These are phyloP conservation scores for Polydrusus tereticollis DNA, from an alignment of 2,888 invertebrate species.

Conservation along the genomic window DNA sequence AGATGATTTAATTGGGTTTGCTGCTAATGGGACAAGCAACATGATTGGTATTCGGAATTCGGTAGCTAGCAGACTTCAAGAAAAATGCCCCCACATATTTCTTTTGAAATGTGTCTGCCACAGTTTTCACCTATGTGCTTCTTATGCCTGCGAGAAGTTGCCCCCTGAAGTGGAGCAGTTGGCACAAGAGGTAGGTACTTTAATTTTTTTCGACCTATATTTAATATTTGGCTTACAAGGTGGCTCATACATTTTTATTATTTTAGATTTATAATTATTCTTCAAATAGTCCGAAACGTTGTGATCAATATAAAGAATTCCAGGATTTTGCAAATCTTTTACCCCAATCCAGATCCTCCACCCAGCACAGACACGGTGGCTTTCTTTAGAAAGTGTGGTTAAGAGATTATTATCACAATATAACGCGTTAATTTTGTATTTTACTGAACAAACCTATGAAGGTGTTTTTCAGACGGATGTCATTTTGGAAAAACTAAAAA, in stretches of 20 bases:
- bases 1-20: not conserved
- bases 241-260: not conserved
- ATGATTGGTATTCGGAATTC: not conserved
- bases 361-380: constrained; percentile 7
- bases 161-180: not conserved
- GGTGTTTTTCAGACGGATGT: constrained; percentile 10
- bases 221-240: no score
- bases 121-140: no score
- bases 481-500: constrained; percentile 22
- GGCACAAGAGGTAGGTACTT: not conserved
- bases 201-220: not conserved
- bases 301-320: not conserved
- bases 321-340: not conserved
- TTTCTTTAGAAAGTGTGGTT: constrained; percentile 28
- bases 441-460: constrained; percentile 28
- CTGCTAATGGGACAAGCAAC: not conserved
- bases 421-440: constrained; percentile 30
- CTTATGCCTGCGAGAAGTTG: no score
- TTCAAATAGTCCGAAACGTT: not conserved
- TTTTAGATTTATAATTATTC: constrained; percentile 1
- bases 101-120: no score
- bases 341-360: not conserved
- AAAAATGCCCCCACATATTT: no score
- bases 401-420: constrained; percentile 35
- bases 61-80: not conserved